phyloP scores from a whole-genome alignment of 2,888 invertebrate species.

The Drosophila setosimentum region DNA sequence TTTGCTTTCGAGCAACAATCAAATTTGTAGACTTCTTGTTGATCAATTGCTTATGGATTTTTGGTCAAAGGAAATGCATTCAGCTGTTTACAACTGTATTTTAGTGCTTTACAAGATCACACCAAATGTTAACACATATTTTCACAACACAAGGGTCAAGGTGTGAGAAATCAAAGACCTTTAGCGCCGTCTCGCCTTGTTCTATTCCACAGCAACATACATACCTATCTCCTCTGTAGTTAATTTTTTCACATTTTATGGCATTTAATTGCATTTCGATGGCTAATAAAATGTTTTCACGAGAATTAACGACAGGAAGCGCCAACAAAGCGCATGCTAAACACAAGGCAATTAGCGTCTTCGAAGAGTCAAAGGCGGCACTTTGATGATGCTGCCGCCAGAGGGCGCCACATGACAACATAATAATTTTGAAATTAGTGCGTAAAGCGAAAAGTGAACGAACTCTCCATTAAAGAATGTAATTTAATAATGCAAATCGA shows the following conservation, averaged over 20 bases:
- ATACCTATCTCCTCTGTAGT: constrained; percentile 3
- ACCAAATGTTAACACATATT: constrained; percentile 68
- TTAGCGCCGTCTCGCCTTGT: constrained; percentile 60
- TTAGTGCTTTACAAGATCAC: constrained; percentile 55
- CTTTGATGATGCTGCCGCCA: constrained; percentile 58
- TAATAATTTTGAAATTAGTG: not conserved
- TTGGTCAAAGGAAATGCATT: constrained; percentile 1
- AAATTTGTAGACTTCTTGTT: not conserved
- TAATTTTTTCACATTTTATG: constrained; percentile 54
- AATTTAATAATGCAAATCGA: constrained; percentile 51
- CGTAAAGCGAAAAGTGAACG: not conserved
- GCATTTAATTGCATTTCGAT: constrained; percentile 75
- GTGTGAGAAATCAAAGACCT: constrained; percentile 70
- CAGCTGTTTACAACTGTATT: constrained; percentile 10
- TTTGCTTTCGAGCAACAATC: not conserved
- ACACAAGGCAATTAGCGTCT: constrained; percentile 70
- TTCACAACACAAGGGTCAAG: constrained; percentile 16
- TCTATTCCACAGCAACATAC: not conserved
- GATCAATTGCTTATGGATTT: not conserved
- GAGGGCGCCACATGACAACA: constrained; percentile 59
- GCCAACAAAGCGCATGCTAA: constrained; percentile 53
- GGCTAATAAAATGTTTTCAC: constrained; percentile 70
- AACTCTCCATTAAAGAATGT: constrained; percentile 16
- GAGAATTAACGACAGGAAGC: constrained; percentile 76
- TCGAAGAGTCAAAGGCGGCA: constrained; percentile 38